Evolutionary conservation across 2,888 invertebrate species (phyloP).

Genomic region (Oligia strigilis): DNA sequence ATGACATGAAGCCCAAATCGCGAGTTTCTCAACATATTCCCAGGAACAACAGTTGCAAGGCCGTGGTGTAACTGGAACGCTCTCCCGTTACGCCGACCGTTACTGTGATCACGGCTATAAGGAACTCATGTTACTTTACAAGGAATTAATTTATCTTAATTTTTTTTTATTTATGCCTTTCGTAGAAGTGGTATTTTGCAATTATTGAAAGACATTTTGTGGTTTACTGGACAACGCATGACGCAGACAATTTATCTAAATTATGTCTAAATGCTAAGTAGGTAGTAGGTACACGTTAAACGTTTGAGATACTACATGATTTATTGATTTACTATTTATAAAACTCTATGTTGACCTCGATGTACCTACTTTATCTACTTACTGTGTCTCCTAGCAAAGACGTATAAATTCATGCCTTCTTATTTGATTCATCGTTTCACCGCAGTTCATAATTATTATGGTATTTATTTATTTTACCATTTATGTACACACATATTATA

Average conservation of each 20-base stretch:
- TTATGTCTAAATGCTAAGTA: constrained; percentile 16
- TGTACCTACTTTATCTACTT: constrained; percentile 2
- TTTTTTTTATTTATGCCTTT: constrained; percentile 14
- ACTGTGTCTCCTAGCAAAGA: not conserved
- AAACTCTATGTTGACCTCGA: constrained; percentile 28
- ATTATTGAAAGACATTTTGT: not conserved
- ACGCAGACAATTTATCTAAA: constrained; percentile 14
- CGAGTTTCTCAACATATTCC: constrained; percentile 45
- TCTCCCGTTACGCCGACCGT: constrained; percentile 82
- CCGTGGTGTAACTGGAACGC: constrained; percentile 71
- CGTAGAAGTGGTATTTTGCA: not conserved
- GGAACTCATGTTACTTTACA: constrained; percentile 66
- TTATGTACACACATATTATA: too few relatives aligned
- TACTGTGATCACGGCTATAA: constrained; percentile 76
- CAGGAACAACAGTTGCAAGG: constrained; percentile 67
- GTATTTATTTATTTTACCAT: not conserved
- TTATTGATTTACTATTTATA: constrained; percentile 48
- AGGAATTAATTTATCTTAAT: constrained; percentile 52
- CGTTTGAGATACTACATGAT: constrained; percentile 31
- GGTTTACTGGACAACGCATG: not conserved
- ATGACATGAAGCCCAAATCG: constrained; percentile 17
- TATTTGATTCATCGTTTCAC: constrained; percentile 1
- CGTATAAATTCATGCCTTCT: not conserved
- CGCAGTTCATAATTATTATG: not conserved
- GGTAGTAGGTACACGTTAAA: constrained; percentile 17